Evolutionary conservation across 2,113 vertebrate genomes (phyloP).

Genomic region (pig (Sus scrofa)): DNA sequence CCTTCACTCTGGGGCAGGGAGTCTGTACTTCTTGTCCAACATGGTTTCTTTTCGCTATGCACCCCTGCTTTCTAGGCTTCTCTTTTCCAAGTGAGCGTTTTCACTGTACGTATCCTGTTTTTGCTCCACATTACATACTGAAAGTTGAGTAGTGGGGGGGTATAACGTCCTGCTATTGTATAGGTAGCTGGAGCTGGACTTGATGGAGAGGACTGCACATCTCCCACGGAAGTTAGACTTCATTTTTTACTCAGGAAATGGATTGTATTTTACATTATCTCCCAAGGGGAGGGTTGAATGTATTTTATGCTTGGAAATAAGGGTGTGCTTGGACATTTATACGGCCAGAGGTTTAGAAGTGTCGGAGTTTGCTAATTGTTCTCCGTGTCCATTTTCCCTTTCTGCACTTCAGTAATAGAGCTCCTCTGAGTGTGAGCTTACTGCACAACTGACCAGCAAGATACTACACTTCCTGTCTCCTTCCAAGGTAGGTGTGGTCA

Average conservation of each 20-base stretch:
- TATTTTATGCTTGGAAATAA: conserved; percentile 4
- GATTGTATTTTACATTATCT: neutral
- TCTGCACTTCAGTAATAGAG: conserved; percentile 9
- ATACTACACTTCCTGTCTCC: neutral
- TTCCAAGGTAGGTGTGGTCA: neutral
- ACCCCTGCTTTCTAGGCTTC: neutral
- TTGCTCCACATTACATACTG: neutral
- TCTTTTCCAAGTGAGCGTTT: neutral
- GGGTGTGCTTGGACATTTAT: neutral
- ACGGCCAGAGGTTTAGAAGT: neutral
- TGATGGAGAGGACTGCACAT: neutral
- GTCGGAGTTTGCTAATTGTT: neutral
- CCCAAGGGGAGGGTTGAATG: neutral
- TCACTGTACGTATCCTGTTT: neutral
- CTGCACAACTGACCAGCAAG: neutral
- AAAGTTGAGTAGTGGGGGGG: neutral
- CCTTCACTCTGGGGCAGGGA: neutral
- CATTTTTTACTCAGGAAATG: neutral
- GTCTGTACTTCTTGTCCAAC: neutral
- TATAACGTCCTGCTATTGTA: neutral
- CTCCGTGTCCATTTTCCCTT: neutral
- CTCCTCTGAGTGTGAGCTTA: neutral
- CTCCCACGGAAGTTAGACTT: neutral
- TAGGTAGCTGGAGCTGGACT: neutral
- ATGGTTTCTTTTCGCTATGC: neutral